phyloP scores from a whole-genome alignment of 1,140 invertebrate genomes.

The Neuroterus valhalla region DNA sequence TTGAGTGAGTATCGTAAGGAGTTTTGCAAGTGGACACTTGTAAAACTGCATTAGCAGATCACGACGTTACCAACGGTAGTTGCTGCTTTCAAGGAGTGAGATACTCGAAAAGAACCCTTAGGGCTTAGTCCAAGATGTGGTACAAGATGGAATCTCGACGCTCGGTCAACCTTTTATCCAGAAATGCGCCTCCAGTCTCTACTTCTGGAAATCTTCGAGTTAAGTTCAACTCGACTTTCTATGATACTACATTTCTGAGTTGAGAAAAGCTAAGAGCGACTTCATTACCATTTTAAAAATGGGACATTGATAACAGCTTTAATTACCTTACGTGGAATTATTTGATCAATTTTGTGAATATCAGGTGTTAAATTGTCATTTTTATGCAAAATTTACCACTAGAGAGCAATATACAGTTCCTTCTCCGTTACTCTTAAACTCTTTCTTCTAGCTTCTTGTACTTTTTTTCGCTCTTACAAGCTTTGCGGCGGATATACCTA shows the following conservation, averaged over 20 bases:
- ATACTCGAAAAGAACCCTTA: slow-evolving; percentile 21
- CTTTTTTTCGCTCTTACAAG: not conserved
- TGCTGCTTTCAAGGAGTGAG: slow-evolving; percentile 10
- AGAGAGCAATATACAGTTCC: not conserved
- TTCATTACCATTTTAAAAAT: not conserved
- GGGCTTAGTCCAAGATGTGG: slow-evolving; percentile 19
- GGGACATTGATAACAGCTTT: not conserved
- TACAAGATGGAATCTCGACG: slow-evolving; percentile 12
- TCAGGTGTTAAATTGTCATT: not conserved
- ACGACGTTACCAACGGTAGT: not conserved
- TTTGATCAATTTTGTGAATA: no score
- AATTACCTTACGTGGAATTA: not conserved
- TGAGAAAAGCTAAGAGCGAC: not conserved
- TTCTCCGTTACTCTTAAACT: not conserved
- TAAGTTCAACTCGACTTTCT: slow-evolving; percentile 16
- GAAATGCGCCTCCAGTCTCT: slow-evolving; percentile 1
- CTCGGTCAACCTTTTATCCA: slow-evolving; percentile 22
- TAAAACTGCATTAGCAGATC: slow-evolving; percentile 27
- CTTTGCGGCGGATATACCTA: slow-evolving; percentile 10
- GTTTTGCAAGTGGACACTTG: slow-evolving; percentile 21
- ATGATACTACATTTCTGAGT: slow-evolving; percentile 21
- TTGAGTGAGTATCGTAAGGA: slow-evolving; percentile 24
- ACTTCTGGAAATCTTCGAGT: slow-evolving; percentile 2
- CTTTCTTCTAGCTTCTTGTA: not conserved
- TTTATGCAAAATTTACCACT: not conserved